These are phyloP conservation scores for Brachionus rotundiformis DNA, from an alignment of 1,140 invertebrate genomes.

Conservation along the genomic window DNA sequence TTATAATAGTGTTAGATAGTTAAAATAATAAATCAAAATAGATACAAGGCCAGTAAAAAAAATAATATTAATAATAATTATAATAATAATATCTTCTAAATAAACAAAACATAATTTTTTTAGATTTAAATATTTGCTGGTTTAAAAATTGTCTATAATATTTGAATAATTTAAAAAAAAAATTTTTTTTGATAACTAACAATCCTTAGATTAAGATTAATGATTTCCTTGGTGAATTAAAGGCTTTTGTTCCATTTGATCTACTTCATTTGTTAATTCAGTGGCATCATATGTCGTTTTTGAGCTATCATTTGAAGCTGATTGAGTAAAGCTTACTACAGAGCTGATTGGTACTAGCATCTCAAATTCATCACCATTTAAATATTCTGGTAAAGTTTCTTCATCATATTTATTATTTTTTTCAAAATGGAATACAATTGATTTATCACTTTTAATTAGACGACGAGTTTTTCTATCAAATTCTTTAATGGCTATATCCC, in stretches of 20 bases:
- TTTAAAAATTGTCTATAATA: no score
- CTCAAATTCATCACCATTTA: not conserved
- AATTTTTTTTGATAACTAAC: no score
- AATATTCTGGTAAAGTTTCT: not conserved
- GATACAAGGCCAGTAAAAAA: not conserved
- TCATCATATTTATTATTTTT: not conserved
- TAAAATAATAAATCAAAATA: not conserved
- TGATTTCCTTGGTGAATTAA: not conserved
- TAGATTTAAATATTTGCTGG: not conserved
- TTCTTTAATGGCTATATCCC: not conserved
- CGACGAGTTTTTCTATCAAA: not conserved
- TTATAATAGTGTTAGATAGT: not conserved
- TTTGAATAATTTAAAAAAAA: no score
- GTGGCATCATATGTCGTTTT: constrained; percentile 8
- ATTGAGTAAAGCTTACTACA: not conserved
- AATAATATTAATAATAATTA: not conserved
- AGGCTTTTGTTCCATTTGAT: constrained; percentile 5
- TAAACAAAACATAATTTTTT: no score
- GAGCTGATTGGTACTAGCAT: not conserved
- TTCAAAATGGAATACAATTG: not conserved
- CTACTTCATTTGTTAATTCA: not conserved
- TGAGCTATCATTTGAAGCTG: constrained; percentile 24
- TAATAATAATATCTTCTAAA: not conserved
- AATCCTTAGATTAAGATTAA: not conserved
- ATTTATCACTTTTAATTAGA: not conserved